These are phyloP conservation scores for Labeo catla DNA, from an alignment of 2,113 vertebrate genomes.

Conservation along the genomic window DNA sequence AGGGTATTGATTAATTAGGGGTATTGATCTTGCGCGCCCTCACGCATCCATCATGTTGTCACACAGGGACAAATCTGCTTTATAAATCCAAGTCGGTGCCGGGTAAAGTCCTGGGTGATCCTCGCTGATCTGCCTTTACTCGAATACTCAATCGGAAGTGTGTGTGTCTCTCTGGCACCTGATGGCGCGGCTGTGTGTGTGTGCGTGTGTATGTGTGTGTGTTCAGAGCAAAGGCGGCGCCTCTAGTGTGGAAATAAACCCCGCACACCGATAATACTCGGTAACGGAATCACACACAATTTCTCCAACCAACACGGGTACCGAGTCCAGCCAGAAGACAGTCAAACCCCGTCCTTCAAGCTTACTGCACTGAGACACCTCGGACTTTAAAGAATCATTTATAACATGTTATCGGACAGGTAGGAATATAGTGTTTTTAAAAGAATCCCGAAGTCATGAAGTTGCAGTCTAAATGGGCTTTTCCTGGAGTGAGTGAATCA, in stretches of 20 bases:
- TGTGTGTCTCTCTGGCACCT: slow-evolving; percentile 57
- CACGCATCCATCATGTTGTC: slow-evolving; percentile 65
- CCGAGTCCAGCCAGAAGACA: not conserved
- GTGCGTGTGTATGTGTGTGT: slow-evolving; percentile 30
- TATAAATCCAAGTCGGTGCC: slow-evolving; percentile 36
- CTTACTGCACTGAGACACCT: not conserved
- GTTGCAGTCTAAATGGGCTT: slow-evolving; percentile 2
- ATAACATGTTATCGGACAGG: not conserved
- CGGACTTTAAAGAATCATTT: not conserved
- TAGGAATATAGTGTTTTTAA: not conserved
- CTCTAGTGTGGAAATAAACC: slow-evolving; percentile 42
- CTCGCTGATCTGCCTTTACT: slow-evolving; percentile 40
- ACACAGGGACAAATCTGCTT: slow-evolving; percentile 35
- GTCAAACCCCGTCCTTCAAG: slow-evolving; percentile 7
- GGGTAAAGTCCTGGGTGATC: slow-evolving; percentile 32
- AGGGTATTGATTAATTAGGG: slow-evolving; percentile 57
- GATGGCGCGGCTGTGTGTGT: slow-evolving; percentile 23
- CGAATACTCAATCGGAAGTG: slow-evolving; percentile 27
- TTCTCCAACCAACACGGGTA: slow-evolving; percentile 1
- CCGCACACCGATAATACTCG: slow-evolving; percentile 3
- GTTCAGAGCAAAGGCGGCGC: slow-evolving; percentile 51
- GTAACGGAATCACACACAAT: slow-evolving; percentile 2
- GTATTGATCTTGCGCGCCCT: slow-evolving; percentile 43
- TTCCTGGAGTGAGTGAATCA: slow-evolving; percentile 16
- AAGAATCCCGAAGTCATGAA: slow-evolving; percentile 6